Evolutionary conservation across 2,888 invertebrate genomes (phyloP), one percentile per base, ranked within the genome.

Genomic region (Meliscaeva auricollis): DNA sequence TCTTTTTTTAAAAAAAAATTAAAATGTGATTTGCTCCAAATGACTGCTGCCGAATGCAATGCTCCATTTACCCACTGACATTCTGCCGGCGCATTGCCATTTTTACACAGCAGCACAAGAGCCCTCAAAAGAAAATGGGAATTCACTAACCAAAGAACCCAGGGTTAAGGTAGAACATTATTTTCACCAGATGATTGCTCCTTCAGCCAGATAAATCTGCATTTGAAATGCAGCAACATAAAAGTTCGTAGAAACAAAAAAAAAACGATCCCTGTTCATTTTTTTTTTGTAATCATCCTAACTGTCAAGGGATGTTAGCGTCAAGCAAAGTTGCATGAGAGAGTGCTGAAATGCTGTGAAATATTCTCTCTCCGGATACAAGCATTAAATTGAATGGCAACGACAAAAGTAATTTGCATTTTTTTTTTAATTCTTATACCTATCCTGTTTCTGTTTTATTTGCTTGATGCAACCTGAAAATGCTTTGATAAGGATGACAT

Each of bases 21-120:
- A 15, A 82, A 82, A 82, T 82, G 82, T 82, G 82, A 70, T 30
- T 60, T 58, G 2, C 44, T 22, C 26, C 11, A 32, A 50, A 52
- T 20, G 35, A 58, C 79, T 66, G 60, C 72, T 80, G 76, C 81
- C 64, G 35, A 69, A 32, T 44, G 35, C 48, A 56, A 22, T 85
- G 85, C 76, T 80, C 85, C 64, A 85, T 80, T 85, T 85, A 85
- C 85, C 85, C 81, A 85, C 85, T 85, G 81, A 85, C 85, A 81
- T 69, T 76, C 76, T 64, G 58, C 32, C 30, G 44, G 44, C 26
- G 66, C 15, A 7, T 54, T 17, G 50, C 17, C 38, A 8, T 11
- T 8, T 15, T 11, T 7, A 35, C n/a, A 77, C 26, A 46, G 41
- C 66, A 68, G n/a, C n/a, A 58, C 64, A 54, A 79, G 76, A 60